A percentile compares a stretch with the other conserved stretches of the same genome.
Evolutionary conservation across 1,140 invertebrate genomes (phyloP).

Genomic region (Rhagoletis pomonella): DNA sequence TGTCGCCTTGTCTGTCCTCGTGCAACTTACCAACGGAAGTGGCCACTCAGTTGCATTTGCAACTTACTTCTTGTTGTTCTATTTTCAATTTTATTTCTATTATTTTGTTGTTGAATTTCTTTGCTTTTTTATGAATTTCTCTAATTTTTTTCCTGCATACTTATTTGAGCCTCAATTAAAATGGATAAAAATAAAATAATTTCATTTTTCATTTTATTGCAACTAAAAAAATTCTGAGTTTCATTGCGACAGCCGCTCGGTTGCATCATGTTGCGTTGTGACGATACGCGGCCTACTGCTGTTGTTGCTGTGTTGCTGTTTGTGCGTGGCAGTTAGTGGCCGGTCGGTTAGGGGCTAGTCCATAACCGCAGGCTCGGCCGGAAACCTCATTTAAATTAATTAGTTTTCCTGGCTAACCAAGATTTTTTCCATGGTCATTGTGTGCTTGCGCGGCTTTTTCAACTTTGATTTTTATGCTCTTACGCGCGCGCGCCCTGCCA

Average conservation of each 20-base stretch:
- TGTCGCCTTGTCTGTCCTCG: neutral
- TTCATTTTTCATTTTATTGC: conserved; percentile 43
- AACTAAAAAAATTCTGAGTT: conserved; percentile 27
- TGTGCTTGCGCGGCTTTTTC: conserved; percentile 33
- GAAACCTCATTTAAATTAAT: conserved; percentile 53
- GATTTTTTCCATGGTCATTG: conserved; percentile 21
- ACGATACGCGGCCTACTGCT: neutral
- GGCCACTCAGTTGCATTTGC: conserved; percentile 2
- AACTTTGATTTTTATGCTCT: conserved; percentile 19
- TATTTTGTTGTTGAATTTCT: conserved; percentile 21
- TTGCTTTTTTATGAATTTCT: neutral
- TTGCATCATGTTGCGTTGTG: conserved; percentile 42
- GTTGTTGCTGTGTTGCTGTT: too few species aligned
- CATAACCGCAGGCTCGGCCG: conserved; percentile 47
- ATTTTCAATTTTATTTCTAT: conserved; percentile 28
- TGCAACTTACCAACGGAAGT: neutral
- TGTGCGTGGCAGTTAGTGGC: neutral
- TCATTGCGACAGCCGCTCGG: conserved; percentile 37
- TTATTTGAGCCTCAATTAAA: conserved; percentile 41
- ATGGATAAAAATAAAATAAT: conserved; percentile 47
- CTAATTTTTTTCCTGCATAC: neutral
- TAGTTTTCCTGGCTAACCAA: conserved; percentile 50
- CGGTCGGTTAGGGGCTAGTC: conserved; percentile 28
- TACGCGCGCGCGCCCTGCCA: neutral
- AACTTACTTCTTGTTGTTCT: neutral